phyloP scores from a whole-genome alignment of 2,888 invertebrate species.

The Aradus depressus region DNA sequence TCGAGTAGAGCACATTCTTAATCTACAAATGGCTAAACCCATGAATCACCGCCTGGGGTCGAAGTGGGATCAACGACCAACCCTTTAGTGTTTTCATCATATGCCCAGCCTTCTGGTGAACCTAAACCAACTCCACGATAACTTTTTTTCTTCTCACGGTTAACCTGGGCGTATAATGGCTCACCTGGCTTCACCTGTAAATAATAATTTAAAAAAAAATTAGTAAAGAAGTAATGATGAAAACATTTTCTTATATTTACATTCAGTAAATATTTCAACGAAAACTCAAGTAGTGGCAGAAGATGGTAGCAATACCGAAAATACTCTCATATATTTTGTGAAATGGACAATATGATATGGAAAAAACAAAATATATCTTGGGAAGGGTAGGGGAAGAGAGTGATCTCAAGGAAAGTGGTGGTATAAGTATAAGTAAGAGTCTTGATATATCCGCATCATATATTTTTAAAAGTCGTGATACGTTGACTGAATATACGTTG shows the following conservation, averaged over 20 bases:
- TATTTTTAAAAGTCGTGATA: too few species aligned
- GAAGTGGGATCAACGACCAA: slow-evolving; percentile 29
- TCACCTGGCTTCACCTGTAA: slow-evolving; percentile 46
- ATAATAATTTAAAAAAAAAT: slow-evolving; percentile 6
- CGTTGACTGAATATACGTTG: too few species aligned
- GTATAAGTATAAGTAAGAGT: too few species aligned
- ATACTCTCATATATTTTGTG: too few species aligned
- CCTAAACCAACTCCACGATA: slow-evolving; percentile 39
- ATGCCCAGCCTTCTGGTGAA: slow-evolving; percentile 33
- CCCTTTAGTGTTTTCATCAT: slow-evolving; percentile 30
- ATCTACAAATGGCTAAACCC: slow-evolving; percentile 38
- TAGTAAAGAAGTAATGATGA: background rate
- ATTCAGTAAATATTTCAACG: background rate
- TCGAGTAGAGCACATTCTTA: too few species aligned
- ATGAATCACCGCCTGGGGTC: slow-evolving; percentile 40
- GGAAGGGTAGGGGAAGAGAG: too few species aligned
- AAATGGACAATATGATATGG: too few species aligned
- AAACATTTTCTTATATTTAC: background rate
- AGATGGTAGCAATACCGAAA: too few species aligned
- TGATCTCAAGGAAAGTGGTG: too few species aligned
- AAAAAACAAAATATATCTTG: too few species aligned
- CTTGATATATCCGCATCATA: too few species aligned
- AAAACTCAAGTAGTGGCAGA: too few species aligned
- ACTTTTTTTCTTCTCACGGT: slow-evolving; percentile 49
- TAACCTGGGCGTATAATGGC: slow-evolving; percentile 54